These are phyloP conservation scores for Chloropsis cyanopogon DNA, from an alignment of 2,113 vertebrate species.

Conservation along the genomic window DNA sequence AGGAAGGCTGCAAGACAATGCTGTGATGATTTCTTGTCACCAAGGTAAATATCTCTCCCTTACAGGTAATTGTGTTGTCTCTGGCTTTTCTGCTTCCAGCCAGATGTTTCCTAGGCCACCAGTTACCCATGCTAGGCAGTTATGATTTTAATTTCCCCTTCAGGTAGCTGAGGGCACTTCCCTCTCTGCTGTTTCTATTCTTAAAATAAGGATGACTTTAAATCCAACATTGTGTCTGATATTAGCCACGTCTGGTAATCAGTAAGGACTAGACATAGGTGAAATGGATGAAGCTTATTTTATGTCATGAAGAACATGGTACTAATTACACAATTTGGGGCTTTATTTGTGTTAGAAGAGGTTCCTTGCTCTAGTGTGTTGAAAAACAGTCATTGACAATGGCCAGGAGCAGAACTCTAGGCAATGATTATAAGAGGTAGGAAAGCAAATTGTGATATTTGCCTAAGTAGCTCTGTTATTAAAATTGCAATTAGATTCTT, in stretches of 20 bases:
- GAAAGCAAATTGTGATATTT: background rate
- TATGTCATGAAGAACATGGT: background rate
- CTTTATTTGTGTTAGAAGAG: background rate
- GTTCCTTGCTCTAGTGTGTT: background rate
- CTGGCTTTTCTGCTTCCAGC: background rate
- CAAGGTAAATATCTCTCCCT: background rate
- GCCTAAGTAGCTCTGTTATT: background rate
- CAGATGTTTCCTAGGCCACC: background rate
- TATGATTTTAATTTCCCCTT: background rate
- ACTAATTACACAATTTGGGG: background rate
- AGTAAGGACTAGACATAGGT: background rate
- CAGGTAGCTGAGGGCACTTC: background rate
- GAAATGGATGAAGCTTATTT: background rate
- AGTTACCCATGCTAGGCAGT: background rate
- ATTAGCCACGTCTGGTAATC: background rate
- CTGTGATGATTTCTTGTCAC: background rate
- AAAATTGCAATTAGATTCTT: background rate
- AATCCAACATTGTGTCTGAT: background rate
- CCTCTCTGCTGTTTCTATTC: background rate
- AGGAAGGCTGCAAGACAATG: background rate
- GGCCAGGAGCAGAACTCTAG: background rate
- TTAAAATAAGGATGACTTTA: background rate
- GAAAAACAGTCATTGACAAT: background rate
- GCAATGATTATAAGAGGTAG: background rate
- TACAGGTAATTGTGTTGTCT: background rate